Percentiles rank a stretch among this genome's conserved stretches.
Evolutionary conservation across 2,888 invertebrate species (phyloP).

Genomic region (Ochropacha duplaris): DNA sequence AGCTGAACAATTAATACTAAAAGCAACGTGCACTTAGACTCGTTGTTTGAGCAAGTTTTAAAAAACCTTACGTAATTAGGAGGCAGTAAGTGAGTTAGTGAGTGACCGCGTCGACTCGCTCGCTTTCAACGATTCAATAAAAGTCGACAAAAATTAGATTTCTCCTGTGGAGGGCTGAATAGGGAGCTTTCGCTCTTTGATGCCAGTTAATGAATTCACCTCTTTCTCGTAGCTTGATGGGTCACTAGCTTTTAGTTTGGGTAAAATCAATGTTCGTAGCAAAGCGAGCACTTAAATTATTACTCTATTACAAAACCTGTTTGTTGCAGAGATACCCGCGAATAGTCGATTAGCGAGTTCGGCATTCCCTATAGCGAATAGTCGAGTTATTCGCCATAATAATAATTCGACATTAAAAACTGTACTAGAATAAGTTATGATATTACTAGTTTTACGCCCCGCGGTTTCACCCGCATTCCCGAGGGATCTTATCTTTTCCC

Average conservation of each 20-base stretch:
- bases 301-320: neutral
- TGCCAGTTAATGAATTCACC: slow-evolving; percentile 58
- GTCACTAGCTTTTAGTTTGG: slow-evolving; percentile 36
- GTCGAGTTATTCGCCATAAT: no score
- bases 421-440: no score
- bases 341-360: no score
- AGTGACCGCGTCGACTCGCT: slow-evolving; percentile 21
- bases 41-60: slow-evolving; percentile 52
- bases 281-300: neutral
- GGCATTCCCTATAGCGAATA: no score
- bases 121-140: slow-evolving; percentile 41
- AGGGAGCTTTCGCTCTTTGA: slow-evolving; percentile 62
- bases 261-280: neutral
- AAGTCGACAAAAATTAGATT: slow-evolving; percentile 74
- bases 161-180: slow-evolving; percentile 30
- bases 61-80: slow-evolving; percentile 52
- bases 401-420: no score
- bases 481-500: no score
- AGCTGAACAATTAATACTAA: slow-evolving; percentile 44
- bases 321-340: neutral
- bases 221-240: slow-evolving; percentile 37
- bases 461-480: no score
- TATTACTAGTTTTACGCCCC: no score
- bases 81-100: slow-evolving; percentile 45
- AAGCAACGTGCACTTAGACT: slow-evolving; percentile 36